Conservation (phyloP, 2,888 invertebrate genomes). For the Morpho achilles region DNA sequence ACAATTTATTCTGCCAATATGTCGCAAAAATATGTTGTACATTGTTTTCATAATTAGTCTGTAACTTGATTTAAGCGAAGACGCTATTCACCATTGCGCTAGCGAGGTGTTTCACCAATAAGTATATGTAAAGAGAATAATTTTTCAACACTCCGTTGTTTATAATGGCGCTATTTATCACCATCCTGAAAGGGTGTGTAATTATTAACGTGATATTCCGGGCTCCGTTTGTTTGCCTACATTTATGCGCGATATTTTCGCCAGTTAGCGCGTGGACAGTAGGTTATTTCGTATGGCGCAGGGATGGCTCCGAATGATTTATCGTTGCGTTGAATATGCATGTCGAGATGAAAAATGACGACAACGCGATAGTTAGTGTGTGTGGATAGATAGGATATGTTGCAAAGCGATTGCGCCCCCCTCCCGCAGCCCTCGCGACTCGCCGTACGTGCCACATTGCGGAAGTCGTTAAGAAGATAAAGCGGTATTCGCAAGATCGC, state of each 20-base stretch:
- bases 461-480: constrained; percentile 72
- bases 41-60: too few relatives aligned
- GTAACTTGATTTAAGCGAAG: too few relatives aligned
- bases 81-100: too few relatives aligned
- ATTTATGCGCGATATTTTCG: constrained; percentile 62
- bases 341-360: constrained; percentile 76
- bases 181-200: constrained; percentile 70
- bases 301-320: constrained; percentile 68
- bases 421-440: constrained; percentile 22
- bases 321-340: constrained; percentile 76
- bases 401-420: constrained; percentile 19
- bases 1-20: too few relatives aligned
- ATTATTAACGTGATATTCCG: constrained; percentile 72
- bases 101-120: too few relatives aligned
- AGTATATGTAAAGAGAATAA: constrained; percentile 60
- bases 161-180: constrained; percentile 77
- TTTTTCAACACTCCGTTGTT: constrained; percentile 70
- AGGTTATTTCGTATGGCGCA: constrained; percentile 65
- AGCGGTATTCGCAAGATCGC: constrained; percentile 56
- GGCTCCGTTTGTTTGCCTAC: constrained; percentile 68
- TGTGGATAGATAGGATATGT: constrained; percentile 37
- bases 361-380: constrained; percentile 54
- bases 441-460: constrained; percentile 50
- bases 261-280: constrained; percentile 58
- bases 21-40: too few relatives aligned